These are phyloP conservation scores for Bicyclus anynana DNA, from an alignment of 1,140 invertebrate genomes.

Conservation along the genomic window DNA sequence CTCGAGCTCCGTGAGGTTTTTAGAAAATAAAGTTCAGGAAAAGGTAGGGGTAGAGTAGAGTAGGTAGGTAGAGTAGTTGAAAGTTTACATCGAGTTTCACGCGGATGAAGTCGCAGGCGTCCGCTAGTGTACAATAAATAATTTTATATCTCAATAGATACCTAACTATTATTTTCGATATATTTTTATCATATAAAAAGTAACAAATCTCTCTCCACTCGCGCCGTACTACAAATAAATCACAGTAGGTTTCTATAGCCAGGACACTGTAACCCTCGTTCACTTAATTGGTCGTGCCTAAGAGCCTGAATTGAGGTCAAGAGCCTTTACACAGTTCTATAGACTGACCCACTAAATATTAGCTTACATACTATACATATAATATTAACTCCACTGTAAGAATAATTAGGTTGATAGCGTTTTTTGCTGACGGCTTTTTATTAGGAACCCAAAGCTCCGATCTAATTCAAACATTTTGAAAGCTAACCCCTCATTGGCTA, in stretches of 20 bases:
- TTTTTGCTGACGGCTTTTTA: neutral
- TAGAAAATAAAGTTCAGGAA: too few relatives aligned
- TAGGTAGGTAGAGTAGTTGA: too few relatives aligned
- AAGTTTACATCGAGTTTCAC: too few relatives aligned
- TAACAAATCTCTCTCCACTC: too few relatives aligned
- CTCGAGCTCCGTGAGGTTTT: too few relatives aligned
- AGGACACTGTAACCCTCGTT: constrained; percentile 13
- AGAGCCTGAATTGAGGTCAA: constrained; percentile 27
- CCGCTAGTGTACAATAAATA: too few relatives aligned
- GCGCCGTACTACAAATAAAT: neutral
- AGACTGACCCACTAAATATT: constrained; percentile 19
- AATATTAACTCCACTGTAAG: neutral
- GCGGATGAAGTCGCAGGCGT: too few relatives aligned
- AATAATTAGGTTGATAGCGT: neutral
- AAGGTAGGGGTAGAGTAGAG: too few relatives aligned
- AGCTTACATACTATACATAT: neutral
- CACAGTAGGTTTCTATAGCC: constrained; percentile 2
- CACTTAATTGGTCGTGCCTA: constrained; percentile 24
- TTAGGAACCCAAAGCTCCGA: neutral
- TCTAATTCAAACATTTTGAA: neutral
- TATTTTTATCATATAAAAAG: too few relatives aligned
- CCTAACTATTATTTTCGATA: too few relatives aligned
- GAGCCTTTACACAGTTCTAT: constrained; percentile 19
- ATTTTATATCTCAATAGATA: too few relatives aligned
- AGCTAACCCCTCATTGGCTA: neutral